Evolutionary conservation across 2,113 vertebrate genomes (phyloP).

Genomic region (Archocentrus centrarchus): DNA sequence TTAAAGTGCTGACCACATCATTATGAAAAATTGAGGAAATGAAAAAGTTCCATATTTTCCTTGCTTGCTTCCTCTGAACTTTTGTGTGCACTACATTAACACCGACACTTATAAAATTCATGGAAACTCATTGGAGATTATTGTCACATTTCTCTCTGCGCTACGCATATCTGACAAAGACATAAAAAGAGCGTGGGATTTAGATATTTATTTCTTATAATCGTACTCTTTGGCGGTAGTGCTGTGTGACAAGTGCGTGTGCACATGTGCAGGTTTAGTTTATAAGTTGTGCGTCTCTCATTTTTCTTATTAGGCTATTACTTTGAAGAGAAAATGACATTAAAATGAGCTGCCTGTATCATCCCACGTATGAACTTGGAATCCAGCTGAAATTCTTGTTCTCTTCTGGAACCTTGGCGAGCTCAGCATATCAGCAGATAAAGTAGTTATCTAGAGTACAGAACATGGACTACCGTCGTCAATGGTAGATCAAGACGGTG

Average conservation of each 20-base stretch:
- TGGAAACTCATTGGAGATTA: neutral
- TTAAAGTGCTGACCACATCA: neutral
- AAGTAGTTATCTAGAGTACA: neutral
- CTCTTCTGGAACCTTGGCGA: neutral
- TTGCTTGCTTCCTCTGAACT: neutral
- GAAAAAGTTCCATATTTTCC: constrained; percentile 12
- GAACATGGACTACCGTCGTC: too few relatives aligned
- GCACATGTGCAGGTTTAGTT: neutral
- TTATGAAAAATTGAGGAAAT: constrained; percentile 31
- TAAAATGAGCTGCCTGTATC: neutral
- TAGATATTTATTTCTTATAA: neutral
- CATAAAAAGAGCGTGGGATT: rapidly evolving
- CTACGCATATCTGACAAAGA: rapidly evolving
- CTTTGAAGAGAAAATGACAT: rapidly evolving
- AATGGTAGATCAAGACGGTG: neutral
- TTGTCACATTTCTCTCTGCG: neutral
- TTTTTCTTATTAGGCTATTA: neutral
- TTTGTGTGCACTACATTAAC: neutral
- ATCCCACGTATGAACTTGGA: neutral
- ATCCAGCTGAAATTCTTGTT: neutral
- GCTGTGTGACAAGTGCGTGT: neutral
- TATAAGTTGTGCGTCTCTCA: neutral
- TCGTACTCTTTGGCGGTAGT: neutral
- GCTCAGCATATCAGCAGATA: neutral
- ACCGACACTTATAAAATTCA: neutral